Evolutionary conservation across 2,113 vertebrate genomes (phyloP).

Genomic region (Phalacrocorax pelagicus): DNA sequence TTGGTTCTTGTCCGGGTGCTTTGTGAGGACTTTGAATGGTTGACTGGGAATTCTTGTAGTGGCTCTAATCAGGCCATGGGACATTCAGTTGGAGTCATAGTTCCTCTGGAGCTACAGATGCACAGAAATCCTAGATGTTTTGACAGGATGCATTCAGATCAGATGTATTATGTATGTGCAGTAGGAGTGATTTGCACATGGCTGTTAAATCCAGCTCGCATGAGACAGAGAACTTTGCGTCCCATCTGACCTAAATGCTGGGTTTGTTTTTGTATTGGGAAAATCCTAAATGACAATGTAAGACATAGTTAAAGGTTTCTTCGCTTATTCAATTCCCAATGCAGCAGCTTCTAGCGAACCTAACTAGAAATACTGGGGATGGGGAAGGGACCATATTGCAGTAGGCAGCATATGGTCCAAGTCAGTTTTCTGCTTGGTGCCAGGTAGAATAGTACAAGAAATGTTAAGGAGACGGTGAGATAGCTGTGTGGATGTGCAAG

Average conservation of each 20-base stretch:
- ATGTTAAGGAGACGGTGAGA: not conserved
- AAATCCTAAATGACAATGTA: not conserved
- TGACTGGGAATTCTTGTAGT: slow-evolving; percentile 1
- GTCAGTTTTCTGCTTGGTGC: not conserved
- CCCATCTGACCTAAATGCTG: not conserved
- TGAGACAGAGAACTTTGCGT: not conserved
- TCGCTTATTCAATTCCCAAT: not conserved
- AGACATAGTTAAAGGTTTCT: not conserved
- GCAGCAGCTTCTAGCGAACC: not conserved
- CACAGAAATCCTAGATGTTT: not conserved
- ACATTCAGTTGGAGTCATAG: not conserved
- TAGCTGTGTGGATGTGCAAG: not conserved
- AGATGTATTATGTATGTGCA: not conserved
- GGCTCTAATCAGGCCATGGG: not conserved
- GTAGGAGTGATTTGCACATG: not conserved
- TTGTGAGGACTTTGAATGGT: not conserved
- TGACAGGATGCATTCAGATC: not conserved
- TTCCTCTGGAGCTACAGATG: not conserved
- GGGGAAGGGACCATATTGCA: not conserved
- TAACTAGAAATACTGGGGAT: not conserved
- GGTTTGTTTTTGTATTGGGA: not conserved
- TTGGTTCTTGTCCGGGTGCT: not conserved
- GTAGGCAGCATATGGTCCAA: not conserved
- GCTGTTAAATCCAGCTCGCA: not conserved
- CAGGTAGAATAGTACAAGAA: not conserved